phyloP scores from a whole-genome alignment of 1,140 invertebrate genomes.

The Macrostomum lignano region DNA sequence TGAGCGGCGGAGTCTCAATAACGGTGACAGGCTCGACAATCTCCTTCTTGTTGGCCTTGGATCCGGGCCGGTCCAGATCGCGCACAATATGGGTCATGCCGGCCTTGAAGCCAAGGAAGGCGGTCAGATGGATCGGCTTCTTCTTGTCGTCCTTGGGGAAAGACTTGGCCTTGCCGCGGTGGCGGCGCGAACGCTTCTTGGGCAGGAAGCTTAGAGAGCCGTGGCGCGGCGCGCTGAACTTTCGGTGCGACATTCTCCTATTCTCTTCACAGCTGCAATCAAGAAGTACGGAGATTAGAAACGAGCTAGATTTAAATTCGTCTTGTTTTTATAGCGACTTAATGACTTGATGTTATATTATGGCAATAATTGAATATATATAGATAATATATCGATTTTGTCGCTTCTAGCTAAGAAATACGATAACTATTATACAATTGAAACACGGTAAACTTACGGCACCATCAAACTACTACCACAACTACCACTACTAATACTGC shows the following conservation, averaged over 20 bases:
- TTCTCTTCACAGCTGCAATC: no score
- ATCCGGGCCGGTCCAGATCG: conserved; percentile 91
- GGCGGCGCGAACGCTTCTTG: conserved; percentile 70
- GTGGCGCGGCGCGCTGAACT: conserved; percentile 94
- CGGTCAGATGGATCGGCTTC: conserved; percentile 87
- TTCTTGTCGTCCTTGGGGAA: conserved; percentile 92
- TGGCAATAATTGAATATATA: no score
- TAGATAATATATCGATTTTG: no score
- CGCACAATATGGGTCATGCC: conserved; percentile 98
- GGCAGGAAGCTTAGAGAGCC: conserved; percentile 98
- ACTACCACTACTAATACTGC: no score
- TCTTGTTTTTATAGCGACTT: no score
- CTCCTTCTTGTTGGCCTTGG: conserved; percentile 98
- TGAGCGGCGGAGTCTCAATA: conserved; percentile 87
- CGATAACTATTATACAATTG: no score
- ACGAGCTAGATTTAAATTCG: no score
- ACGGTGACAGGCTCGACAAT: conserved; percentile 95
- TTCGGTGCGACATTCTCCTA: conserved; percentile 81
- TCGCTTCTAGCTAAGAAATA: no score
- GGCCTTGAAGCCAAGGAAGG: conserved; percentile 90
- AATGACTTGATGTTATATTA: no score
- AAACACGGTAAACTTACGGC: no score
- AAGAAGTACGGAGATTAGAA: no score
- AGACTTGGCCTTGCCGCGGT: conserved; percentile 93
- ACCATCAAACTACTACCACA: no score